Evolutionary conservation across 2,797 vertebrate genomes (phyloP).

Genomic region (Acanthornis magna): DNA sequence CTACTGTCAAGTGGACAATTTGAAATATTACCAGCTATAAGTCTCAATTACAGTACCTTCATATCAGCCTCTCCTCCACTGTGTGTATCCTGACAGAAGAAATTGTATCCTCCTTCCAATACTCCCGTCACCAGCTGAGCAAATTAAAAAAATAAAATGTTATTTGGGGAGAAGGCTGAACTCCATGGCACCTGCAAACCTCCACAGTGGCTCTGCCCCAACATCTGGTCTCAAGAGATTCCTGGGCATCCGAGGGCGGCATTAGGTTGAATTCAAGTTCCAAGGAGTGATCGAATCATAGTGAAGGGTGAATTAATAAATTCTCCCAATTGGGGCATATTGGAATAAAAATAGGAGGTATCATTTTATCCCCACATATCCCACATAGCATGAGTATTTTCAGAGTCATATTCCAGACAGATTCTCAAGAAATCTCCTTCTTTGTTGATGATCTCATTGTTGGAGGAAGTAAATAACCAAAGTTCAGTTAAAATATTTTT

Average conservation of each 20-base stretch:
- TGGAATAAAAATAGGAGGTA: neutral
- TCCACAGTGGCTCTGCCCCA: neutral
- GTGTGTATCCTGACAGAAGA: constrained; percentile 92
- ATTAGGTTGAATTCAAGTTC: neutral
- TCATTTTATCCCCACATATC: neutral
- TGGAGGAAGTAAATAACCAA: neutral
- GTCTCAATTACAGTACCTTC: constrained; percentile 77
- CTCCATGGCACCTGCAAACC: neutral
- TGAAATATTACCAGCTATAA: neutral
- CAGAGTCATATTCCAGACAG: neutral
- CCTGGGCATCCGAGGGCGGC: neutral
- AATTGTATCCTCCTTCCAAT: constrained; percentile 88
- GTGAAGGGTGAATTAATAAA: neutral
- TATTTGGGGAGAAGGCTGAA: neutral
- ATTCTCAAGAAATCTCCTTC: neutral
- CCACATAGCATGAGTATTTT: neutral
- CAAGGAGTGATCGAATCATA: neutral
- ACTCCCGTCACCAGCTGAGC: constrained; percentile 84
- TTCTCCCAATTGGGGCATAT: neutral
- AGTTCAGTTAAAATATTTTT: neutral
- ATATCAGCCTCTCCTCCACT: constrained; percentile 85
- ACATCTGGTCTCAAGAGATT: neutral
- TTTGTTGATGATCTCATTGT: neutral
- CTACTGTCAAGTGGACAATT: neutral
- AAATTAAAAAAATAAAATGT: constrained; percentile 21